A percentile compares a stretch with the other conserved stretches of the same genome.
Evolutionary conservation across 2,888 invertebrate species (phyloP).

Genomic region (Nomada fabriciana): DNA sequence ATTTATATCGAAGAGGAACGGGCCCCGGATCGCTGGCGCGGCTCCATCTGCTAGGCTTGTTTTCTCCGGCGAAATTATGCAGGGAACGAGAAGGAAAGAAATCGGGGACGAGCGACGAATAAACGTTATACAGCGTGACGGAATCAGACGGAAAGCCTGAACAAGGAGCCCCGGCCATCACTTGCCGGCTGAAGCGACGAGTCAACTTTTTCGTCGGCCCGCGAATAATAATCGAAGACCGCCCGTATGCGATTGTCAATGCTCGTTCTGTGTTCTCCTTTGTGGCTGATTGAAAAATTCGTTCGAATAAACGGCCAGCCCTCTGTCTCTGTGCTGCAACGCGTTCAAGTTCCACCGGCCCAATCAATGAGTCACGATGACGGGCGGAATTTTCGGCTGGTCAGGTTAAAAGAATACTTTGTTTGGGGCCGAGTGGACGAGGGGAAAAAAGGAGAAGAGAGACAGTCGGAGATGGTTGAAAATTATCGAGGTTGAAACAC

Average conservation of each 20-base stretch:
- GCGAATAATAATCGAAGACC: slow-evolving; percentile 22
- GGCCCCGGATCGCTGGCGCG: too few species aligned
- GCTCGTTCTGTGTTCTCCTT: slow-evolving; percentile 35
- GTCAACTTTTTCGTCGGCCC: slow-evolving; percentile 5
- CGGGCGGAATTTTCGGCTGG: slow-evolving; percentile 20
- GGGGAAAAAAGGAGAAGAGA: not conserved
- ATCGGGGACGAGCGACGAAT: not conserved
- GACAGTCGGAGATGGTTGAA: not conserved
- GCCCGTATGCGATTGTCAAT: not conserved
- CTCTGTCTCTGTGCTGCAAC: slow-evolving; percentile 15
- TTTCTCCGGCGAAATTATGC: slow-evolving; percentile 18
- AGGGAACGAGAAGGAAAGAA: not conserved
- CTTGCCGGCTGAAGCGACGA: not conserved
- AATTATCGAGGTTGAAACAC: not conserved
- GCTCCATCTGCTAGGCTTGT: not conserved
- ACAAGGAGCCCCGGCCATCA: not conserved
- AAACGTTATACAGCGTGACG: slow-evolving; percentile 11
- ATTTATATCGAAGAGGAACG: not conserved
- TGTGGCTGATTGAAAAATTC: slow-evolving; percentile 31
- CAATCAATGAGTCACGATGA: slow-evolving; percentile 53
- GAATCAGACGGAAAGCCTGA: slow-evolving; percentile 16
- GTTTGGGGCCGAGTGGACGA: slow-evolving; percentile 22
- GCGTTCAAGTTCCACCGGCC: slow-evolving; percentile 35
- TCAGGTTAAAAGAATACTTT: slow-evolving; percentile 38
- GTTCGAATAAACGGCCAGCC: slow-evolving; percentile 22